These are phyloP conservation scores for Lamprotornis superbus DNA, from an alignment of 2,113 vertebrate genomes.

Conservation along the genomic window DNA sequence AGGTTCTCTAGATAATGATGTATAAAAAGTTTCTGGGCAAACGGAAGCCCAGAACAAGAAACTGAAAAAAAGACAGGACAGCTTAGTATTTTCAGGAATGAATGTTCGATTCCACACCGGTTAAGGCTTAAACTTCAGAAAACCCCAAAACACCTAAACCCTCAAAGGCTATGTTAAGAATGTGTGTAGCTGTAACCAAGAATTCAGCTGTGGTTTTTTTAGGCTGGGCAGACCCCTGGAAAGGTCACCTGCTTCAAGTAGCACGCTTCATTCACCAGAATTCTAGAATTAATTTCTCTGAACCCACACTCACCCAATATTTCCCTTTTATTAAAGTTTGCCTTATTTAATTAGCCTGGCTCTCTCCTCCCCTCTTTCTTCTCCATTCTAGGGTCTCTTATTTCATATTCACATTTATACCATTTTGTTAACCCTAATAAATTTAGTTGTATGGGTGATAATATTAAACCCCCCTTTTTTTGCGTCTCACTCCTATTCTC, in stretches of 20 bases:
- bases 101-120: not conserved
- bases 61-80: not conserved
- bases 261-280: not conserved
- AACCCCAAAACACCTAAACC: not conserved
- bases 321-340: not conserved
- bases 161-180: not conserved
- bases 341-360: not conserved
- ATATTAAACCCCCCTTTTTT: not conserved
- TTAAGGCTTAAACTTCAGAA: not conserved
- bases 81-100: not conserved
- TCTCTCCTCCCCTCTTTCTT: not conserved
- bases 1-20: not conserved
- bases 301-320: not conserved
- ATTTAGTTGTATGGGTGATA: not conserved
- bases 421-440: not conserved
- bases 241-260: not conserved
- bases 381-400: not conserved
- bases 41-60: not conserved
- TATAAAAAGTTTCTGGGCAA: not conserved
- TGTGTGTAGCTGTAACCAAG: not conserved
- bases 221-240: not conserved
- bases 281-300: not conserved
- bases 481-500: not conserved
- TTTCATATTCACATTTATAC: not conserved
- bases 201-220: not conserved